Base-by-base conservation (phyloP, 2,797 vertebrate genomes). In the Myotis myotis region DNA sequence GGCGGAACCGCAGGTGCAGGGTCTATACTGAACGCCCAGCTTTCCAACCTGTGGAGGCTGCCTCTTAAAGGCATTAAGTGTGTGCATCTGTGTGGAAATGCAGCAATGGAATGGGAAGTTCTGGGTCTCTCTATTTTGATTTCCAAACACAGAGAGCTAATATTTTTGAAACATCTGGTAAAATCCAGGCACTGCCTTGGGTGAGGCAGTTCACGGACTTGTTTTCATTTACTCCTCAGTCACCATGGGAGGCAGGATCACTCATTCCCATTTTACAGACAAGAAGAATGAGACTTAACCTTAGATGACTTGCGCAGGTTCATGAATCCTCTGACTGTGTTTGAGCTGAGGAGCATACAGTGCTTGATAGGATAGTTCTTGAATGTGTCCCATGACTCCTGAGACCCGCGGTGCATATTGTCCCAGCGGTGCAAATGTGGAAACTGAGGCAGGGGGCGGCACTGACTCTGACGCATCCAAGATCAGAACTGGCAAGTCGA, bases 1-100 rank as follows among this genome's bases (percentile, higher is more conserved):
- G 17, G 10, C 38, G 12, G 78, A 28, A 20, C 36, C 30, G 19
- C 30, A 0, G 0, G 4, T 13, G 49, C 33, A 22, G 25, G 4
- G 15, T 89, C 10, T 71, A 0, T 62, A 7, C 12, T 3, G 49
- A 49, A 44, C 12, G 13, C 68, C 11, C 62, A 6, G 60, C 36
- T 87, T 95, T 38, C n/a, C 3, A 4, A 0, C 28, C 41, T 30
- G 8, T 75, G 86, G 60, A 44, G 8, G 16, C 17, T 76, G 15
- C 62, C n/a, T 68, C 47, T 76, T n/a, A 68, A 11, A 47, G 44
- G 19, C 0, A 22, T 47, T 47, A 49, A 78, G n/a, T 84, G 30
- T 17, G 11, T 47, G 33, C 38, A 15, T 41, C 78, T 70, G 36
- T 60, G 68, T 49, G 36, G 60, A 93, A 55, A 66, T 15, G 7